A percentile compares a stretch with the other conserved stretches of the same genome.
These are phyloP conservation scores for Ferdinandea cuprea DNA, from an alignment of 2,888 invertebrate species.

Conservation along the genomic window DNA sequence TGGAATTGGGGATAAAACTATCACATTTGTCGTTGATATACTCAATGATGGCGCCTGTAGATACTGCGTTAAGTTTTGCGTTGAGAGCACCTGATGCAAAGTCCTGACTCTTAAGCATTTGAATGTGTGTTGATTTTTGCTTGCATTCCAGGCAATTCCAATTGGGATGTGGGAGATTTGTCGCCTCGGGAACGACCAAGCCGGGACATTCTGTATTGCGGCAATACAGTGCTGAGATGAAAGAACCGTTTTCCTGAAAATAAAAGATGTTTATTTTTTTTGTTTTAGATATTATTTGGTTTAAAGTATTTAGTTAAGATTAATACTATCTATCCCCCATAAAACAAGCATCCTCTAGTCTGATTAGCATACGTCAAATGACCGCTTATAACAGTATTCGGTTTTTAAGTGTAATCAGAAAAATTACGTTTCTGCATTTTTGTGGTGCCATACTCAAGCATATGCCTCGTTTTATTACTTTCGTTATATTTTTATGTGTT, in stretches of 20 bases:
- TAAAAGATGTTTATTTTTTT: no score
- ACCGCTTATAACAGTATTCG: no score
- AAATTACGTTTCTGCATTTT: no score
- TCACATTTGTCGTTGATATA: slow-evolving; percentile 81
- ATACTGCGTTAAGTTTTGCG: slow-evolving; percentile 80
- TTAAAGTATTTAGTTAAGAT: no score
- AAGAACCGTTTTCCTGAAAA: slow-evolving; percentile 81
- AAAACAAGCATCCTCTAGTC: no score
- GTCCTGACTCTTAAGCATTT: slow-evolving; percentile 81
- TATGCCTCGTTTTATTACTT: no score
- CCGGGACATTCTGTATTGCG: slow-evolving; percentile 83
- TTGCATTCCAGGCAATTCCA: slow-evolving; percentile 88
- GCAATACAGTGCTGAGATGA: slow-evolving; percentile 82
- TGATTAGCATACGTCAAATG: no score
- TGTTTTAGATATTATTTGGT: no score
- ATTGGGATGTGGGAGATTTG: slow-evolving; percentile 85
- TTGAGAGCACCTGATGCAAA: slow-evolving; percentile 81
- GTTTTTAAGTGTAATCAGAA: no score
- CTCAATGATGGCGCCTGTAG: slow-evolving; percentile 78
- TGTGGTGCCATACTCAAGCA: no score
- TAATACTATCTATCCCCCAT: no score
- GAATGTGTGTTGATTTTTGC: slow-evolving; percentile 79
- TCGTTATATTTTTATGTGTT: no score
- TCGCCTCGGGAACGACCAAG: slow-evolving; percentile 84
- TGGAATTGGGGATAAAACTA: slow-evolving; percentile 80